Evolutionary conservation across 2,888 invertebrate species (phyloP), one percentile per base, ranked within the genome.

Genomic region (Cordilura impudica): DNA sequence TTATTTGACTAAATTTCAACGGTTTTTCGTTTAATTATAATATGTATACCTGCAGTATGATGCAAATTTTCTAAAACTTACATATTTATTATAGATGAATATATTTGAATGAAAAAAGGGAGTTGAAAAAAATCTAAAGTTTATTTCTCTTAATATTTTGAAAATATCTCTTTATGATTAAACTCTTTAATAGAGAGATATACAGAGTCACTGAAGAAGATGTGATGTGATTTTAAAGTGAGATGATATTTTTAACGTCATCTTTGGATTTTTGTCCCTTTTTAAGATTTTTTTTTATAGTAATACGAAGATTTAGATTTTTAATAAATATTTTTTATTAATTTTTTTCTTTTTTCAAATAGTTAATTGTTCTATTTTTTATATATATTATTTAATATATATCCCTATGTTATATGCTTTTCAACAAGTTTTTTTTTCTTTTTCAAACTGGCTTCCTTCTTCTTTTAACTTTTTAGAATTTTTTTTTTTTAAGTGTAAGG

Each of bases 291-390:
- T 65, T 60, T 5, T 29, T 1, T 16, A 23, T 23, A 2, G 12
- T 47, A 53, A 60, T 31, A 18, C 19, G 5, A 45, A 31, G 29
- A 19, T 54, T 58, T 60, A 61, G 19, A 60, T 56, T 61, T 49
- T 56, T 43, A 65, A 78, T 78, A 73, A 69, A 67, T 77, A 49
- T 18, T 49, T 75, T 71, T 78, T 65, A 61, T 78, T 66, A 74
- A 60, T 73, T 71, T 26, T 47, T 16, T 51, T 29, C 66, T 70
- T 71, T 35, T 66, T 47, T 67, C 29, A 66, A 31, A 56, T 56
- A 43, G 21, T 54, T 69, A 26, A 66, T 67, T 53, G 8, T 47
- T 61, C 43, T 56, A 31, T 51, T 49, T 56, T 19, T 56, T 35
- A 29, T n/a, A n/a, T n/a, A n/a, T n/a, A n/a, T n/a, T n/a, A n/a